A percentile compares a stretch with the other conserved stretches of the same genome.
Evolutionary conservation across 2,888 invertebrate species (phyloP).

Genomic region (Eristalis intricaria): DNA sequence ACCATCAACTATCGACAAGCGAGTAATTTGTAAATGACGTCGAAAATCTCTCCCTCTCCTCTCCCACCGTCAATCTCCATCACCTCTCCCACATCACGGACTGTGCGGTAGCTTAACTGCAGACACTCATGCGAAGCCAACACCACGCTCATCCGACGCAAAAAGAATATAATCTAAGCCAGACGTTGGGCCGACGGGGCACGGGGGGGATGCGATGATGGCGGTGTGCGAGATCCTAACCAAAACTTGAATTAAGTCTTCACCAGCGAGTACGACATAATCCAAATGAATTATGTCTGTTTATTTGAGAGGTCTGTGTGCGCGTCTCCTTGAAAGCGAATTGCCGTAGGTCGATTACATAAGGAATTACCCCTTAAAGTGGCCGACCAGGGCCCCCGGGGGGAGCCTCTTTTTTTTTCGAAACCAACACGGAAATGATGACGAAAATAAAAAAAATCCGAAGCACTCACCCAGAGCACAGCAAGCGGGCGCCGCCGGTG

Average conservation of each 20-base stretch:
- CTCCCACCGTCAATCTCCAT: neutral
- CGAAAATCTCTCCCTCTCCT: neutral
- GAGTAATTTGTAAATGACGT: slow-evolving; percentile 19
- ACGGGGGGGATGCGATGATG: neutral
- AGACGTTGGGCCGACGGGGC: neutral
- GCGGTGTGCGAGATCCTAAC: neutral
- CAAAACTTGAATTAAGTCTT: slow-evolving; percentile 34
- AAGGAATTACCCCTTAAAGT: slow-evolving; percentile 16
- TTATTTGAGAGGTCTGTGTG: slow-evolving; percentile 15
- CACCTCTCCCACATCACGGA: slow-evolving; percentile 8
- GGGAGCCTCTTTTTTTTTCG: neutral
- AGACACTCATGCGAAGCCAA: neutral
- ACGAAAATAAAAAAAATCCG: slow-evolving; percentile 15
- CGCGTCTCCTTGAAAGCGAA: neutral
- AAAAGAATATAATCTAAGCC: slow-evolving; percentile 8
- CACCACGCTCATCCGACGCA: neutral
- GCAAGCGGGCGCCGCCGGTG: too few relatives aligned
- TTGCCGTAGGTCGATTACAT: slow-evolving; percentile 30
- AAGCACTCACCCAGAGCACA: too few relatives aligned
- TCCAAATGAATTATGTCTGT: slow-evolving; percentile 39
- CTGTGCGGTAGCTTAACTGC: neutral
- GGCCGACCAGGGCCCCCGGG: neutral
- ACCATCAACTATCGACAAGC: slow-evolving; percentile 6
- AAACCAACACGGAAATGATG: slow-evolving; percentile 3
- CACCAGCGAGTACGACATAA: slow-evolving; percentile 9